Base-by-base conservation (phyloP, 2,888 invertebrate species). In the Drosophila silvestris region DNA sequence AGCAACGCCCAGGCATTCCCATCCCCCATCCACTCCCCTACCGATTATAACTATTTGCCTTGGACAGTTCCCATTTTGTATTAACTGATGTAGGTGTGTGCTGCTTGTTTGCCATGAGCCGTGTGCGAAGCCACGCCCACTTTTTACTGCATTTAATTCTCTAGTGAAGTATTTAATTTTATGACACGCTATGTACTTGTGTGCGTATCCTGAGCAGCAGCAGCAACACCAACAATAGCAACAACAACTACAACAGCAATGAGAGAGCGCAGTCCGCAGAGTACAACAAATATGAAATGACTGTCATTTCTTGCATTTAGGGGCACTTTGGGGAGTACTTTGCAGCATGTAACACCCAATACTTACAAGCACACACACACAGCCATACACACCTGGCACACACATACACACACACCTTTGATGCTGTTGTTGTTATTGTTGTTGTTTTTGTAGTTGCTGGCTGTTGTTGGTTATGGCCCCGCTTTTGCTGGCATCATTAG, bases 131-230 rank as follows among this genome's bases (percentile, higher is more conserved):
- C 58, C 58, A 88, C 88, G 83, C 89, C 86, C 85, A 84, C 82
- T 83, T 85, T 91, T 85, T 82, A 83, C 84, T 89, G 91, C 90
- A 86, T 82, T 89, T 84, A 88, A 91, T 89, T 89, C 91, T 90
- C 91, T 71, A 80, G 91, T 88, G 91, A 84, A 88, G 91, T 91
- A 90, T 91, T 91, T 91, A 90, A 90, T 91, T 91, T 91, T 90
- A 91, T 91, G 90, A 81, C 87, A 90, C 74, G 81, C 77, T 85
- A 77, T 85, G 81, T 87, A 74, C 86, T 77, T 80, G 79, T 69
- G 66, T 79, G 85, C 73, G 82, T 81, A 82, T 76, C 64, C 81
- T 80, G 63, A 78, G 75, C 74, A 70, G 59, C 62, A 59, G 10
- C 60, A 74, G 32, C 37, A 37, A 16, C 51, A 70, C 57, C 69